phyloP scores from a whole-genome alignment of 2,113 vertebrate species.

The Dasyurus viverrinus region DNA sequence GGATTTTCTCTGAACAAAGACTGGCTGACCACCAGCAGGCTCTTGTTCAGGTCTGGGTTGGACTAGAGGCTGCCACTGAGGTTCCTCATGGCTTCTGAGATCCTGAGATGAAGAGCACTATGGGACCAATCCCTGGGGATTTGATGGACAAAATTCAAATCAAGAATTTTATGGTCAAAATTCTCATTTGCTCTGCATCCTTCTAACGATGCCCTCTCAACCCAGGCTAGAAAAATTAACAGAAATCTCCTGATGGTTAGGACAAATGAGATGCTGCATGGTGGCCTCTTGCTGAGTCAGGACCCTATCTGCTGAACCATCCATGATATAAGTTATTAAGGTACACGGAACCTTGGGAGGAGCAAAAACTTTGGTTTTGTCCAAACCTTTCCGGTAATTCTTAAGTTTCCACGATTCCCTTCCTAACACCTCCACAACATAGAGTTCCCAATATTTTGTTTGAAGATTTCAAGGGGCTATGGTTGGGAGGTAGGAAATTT shows the following conservation, averaged over 20 bases:
- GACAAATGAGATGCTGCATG: not conserved
- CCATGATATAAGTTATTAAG: not conserved
- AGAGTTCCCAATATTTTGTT: not conserved
- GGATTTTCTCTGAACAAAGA: not conserved
- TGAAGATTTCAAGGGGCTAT: not conserved
- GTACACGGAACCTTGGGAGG: not conserved
- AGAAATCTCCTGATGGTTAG: not conserved
- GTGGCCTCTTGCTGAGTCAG: not conserved
- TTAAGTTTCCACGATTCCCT: not conserved
- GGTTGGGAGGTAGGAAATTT: not conserved
- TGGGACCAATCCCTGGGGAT: not conserved
- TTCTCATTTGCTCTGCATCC: not conserved
- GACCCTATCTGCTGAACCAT: not conserved
- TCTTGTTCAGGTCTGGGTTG: not conserved
- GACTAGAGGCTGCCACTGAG: not conserved
- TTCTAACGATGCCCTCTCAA: not conserved
- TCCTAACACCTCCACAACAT: not conserved
- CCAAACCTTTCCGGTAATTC: not conserved
- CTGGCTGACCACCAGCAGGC: not conserved
- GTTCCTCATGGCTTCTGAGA: not conserved
- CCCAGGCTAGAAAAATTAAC: not conserved
- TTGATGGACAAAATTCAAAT: not conserved
- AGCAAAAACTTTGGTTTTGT: not conserved
- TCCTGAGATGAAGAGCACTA: not conserved
- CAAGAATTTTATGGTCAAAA: not conserved